Percentiles rank a stretch among this genome's conserved stretches.
These are phyloP conservation scores for Dasysyrphus tricinctus DNA, from an alignment of 2,888 invertebrate genomes.

Conservation along the genomic window DNA sequence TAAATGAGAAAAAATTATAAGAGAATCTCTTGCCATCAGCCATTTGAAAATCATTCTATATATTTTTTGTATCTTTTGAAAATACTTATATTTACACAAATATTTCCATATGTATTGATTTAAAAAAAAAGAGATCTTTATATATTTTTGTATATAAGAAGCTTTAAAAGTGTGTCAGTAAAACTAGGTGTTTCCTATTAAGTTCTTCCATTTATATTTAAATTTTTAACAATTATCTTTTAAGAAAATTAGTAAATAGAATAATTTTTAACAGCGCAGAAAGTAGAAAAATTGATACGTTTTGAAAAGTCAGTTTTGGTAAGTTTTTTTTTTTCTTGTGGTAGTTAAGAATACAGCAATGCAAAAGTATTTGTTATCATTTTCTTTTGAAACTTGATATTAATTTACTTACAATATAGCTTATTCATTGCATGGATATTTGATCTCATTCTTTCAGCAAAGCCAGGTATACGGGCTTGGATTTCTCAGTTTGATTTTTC, in stretches of 20 bases:
- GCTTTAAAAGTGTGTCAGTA: constrained; percentile 75
- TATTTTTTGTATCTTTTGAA: constrained; percentile 25
- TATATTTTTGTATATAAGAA: constrained; percentile 64
- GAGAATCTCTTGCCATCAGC: constrained; percentile 71
- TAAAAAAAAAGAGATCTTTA: constrained; percentile 37
- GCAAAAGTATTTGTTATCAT: too few species aligned
- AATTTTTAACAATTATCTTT: constrained; percentile 33
- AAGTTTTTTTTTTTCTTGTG: neutral
- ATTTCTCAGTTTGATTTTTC: too few species aligned
- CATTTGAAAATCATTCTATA: constrained; percentile 25
- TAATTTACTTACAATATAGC: too few species aligned
- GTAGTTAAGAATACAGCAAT: too few species aligned
- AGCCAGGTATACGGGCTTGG: too few species aligned
- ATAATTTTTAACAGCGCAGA: constrained; percentile 20
- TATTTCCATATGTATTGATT: constrained; percentile 9
- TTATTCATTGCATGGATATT: too few species aligned
- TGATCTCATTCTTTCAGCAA: too few species aligned
- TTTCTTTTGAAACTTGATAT: too few species aligned
- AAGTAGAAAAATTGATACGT: constrained; percentile 14
- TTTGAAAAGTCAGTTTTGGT: neutral
- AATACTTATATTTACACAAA: constrained; percentile 27
- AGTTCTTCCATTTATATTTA: constrained; percentile 68
- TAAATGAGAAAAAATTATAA: constrained; percentile 42
- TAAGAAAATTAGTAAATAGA: neutral
- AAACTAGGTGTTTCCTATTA: constrained; percentile 69